phyloP scores from a whole-genome alignment of 1,140 invertebrate species.

The Heliothis subflexa region DNA sequence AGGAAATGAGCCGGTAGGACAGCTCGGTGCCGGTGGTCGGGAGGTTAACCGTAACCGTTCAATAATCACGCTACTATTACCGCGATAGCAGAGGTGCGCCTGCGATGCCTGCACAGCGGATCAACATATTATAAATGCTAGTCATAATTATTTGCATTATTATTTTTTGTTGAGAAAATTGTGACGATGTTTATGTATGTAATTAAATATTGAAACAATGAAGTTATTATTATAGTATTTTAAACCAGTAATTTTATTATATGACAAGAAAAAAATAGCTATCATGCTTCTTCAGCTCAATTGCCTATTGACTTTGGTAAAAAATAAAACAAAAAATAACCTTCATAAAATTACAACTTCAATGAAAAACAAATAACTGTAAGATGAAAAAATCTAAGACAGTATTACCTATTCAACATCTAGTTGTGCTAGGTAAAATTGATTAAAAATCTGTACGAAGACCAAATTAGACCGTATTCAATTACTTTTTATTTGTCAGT shows the following conservation, averaged over 20 bases:
- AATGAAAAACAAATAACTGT: background rate
- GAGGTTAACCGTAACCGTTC: slow-evolving; percentile 59
- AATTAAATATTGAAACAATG: slow-evolving; percentile 14
- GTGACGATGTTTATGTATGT: background rate
- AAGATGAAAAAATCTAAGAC: background rate
- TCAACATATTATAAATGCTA: slow-evolving; percentile 5
- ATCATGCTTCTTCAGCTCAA: background rate
- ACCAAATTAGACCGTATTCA: background rate
- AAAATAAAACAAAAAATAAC: slow-evolving; percentile 25
- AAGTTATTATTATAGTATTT: background rate
- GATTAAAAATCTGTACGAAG: background rate
- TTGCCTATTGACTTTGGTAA: background rate
- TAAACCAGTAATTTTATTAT: background rate
- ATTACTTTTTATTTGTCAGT: slow-evolving; percentile 8
- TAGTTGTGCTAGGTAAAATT: background rate
- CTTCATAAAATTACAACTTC: slow-evolving; percentile 11
- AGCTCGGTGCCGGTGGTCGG: slow-evolving; percentile 52
- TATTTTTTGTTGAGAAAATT: background rate
- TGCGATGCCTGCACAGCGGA: background rate
- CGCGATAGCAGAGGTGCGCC: background rate
- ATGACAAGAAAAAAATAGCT: background rate
- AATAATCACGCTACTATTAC: slow-evolving; percentile 60
- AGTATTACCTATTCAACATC: too few relatives aligned
- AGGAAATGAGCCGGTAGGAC: slow-evolving; percentile 50
- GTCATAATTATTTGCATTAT: background rate